These are phyloP conservation scores for Embiotoca jacksoni DNA, from an alignment of 2,113 vertebrate species.

Conservation along the genomic window DNA sequence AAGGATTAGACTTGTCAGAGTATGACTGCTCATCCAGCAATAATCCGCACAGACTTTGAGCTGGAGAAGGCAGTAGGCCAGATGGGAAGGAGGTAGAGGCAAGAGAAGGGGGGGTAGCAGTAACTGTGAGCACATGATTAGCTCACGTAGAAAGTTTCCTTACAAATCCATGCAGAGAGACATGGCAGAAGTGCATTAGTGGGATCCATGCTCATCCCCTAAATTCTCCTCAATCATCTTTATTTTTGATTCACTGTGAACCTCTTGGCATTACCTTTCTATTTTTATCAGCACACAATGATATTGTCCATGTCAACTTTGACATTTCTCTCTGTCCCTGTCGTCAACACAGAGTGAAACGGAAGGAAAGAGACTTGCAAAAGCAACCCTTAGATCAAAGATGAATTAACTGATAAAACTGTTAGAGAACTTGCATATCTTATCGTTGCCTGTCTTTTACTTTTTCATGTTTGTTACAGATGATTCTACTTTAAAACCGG, in stretches of 20 bases:
- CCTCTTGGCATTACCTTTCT: neutral
- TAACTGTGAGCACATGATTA: conserved; percentile 40
- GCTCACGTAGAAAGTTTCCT: conserved; percentile 31
- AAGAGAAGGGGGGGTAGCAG: conserved; percentile 6
- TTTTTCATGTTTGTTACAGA: neutral
- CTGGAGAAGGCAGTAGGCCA: conserved; percentile 51
- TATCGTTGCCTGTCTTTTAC: neutral
- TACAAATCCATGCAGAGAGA: conserved; percentile 12
- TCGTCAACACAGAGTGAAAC: neutral
- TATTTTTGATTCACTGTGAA: conserved; percentile 1
- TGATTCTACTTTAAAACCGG: neutral
- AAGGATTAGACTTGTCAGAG: conserved; percentile 76
- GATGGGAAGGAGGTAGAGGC: conserved; percentile 30
- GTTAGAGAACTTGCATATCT: neutral
- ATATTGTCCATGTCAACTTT: neutral
- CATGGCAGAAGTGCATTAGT: conserved; percentile 17
- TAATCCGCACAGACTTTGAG: conserved; percentile 66
- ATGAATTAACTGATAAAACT: neutral
- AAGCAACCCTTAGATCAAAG: neutral
- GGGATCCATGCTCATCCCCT: conserved; percentile 8
- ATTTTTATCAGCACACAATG: conserved; percentile 4
- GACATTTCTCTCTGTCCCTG: neutral
- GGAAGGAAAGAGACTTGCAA: neutral
- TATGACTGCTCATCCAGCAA: conserved; percentile 73
- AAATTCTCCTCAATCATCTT: conserved; percentile 14